Conservation (phyloP, 2,797 vertebrate genomes). For the Lagorchestes hirsutus region DNA sequence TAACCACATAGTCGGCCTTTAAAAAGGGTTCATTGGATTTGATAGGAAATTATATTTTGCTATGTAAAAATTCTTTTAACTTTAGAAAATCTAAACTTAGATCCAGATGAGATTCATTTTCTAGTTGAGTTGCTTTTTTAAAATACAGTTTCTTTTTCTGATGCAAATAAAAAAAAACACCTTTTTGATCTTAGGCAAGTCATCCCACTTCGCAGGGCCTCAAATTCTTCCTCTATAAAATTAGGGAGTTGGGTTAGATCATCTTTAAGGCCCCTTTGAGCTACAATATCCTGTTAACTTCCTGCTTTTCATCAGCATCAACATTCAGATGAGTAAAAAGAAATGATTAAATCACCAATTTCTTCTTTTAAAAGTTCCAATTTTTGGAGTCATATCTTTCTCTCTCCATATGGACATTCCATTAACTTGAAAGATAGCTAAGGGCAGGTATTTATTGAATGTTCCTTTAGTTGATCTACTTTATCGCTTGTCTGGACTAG, state of each 20-base stretch:
- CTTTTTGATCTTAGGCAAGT: neutral
- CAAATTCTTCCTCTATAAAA: neutral
- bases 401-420: neutral
- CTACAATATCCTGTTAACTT: neutral
- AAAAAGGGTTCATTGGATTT: neutral
- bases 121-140: neutral
- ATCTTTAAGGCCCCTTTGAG: neutral
- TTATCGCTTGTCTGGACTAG: neutral
- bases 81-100: neutral
- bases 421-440: neutral
- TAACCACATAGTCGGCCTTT: neutral
- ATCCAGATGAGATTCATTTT: neutral
- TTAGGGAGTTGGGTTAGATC: neutral
- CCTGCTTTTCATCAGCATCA: neutral
- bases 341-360: neutral
- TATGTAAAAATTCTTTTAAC: conserved; percentile 6
- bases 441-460: neutral
- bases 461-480: neutral
- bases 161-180: neutral
- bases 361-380: neutral
- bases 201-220: neutral
- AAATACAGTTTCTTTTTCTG: neutral
- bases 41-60: neutral
- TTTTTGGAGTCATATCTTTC: neutral
- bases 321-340: conserved; percentile 5